These are phyloP conservation scores for Lepidonotus clava DNA, from an alignment of 2,888 invertebrate genomes.

Conservation along the genomic window DNA sequence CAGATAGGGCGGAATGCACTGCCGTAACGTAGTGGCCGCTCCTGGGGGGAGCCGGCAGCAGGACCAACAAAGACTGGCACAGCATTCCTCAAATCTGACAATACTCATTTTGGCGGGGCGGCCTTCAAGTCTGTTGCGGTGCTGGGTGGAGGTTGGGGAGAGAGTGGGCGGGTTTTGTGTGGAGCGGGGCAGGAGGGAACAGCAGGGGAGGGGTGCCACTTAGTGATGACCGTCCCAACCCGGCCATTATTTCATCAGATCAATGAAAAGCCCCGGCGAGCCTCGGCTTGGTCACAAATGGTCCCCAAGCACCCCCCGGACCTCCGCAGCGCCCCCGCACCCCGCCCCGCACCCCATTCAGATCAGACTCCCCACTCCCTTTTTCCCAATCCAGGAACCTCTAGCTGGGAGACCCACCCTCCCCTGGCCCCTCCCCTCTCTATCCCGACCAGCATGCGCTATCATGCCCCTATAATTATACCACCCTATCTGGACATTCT, in stretches of 20 bases:
- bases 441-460: background rate
- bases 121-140: background rate
- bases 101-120: background rate
- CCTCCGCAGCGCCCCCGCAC: background rate
- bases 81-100: slow-evolving; percentile 10
- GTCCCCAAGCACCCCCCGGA: background rate
- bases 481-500: slow-evolving; percentile 32
- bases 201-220: slow-evolving; percentile 44
- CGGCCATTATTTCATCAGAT: slow-evolving; percentile 48
- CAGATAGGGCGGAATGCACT: background rate
- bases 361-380: background rate
- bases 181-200: background rate
- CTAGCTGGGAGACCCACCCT: background rate
- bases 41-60: background rate
- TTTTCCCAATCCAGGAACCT: background rate
- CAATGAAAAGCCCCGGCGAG: slow-evolving; percentile 30
- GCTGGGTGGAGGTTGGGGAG: background rate
- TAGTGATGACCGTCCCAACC: slow-evolving; percentile 26
- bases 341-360: background rate
- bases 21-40: background rate
- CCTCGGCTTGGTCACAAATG: slow-evolving; percentile 22
- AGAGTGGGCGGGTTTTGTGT: background rate
- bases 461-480: slow-evolving; percentile 37
- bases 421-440: background rate
- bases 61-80: slow-evolving; percentile 17